Base-by-base conservation (phyloP, 2,113 vertebrate genomes). In the Petrocephalus microphthalmus region DNA sequence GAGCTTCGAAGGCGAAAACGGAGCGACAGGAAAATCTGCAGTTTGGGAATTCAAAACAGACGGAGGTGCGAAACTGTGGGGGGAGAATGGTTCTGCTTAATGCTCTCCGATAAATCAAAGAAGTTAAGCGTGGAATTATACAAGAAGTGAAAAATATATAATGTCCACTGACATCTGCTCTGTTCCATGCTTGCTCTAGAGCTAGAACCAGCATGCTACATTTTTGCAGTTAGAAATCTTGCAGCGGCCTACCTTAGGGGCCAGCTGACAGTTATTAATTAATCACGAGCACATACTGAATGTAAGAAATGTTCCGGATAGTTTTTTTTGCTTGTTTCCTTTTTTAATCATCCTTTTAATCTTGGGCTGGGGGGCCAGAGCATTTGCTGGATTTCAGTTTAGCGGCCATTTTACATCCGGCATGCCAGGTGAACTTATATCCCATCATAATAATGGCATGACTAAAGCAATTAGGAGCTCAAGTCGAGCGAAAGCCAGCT, bases 1-100 rank as follows among this genome's bases (percentile, higher is more conserved):
- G 92, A 78, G 90, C 78, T 81, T 87, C 25, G 47, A 87, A 20
- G 87, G 91, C 86, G 47, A 88, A 90, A 93, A 91, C 91, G 84
- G 90, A 91, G 90, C 56, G 85, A 87, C 91, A 90, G 91, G 88
- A 90, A 93, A 93, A 93, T 94, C 89, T 92, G 91, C 92, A 91
- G 89, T 89, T 87, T 93, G 94, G 93, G 92, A 93, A 93, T 93
- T 92, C 89, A 60, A 90, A 95, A 91, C 94, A 94, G 94, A 94
- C 92, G 91, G 93, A 89, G 90, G 91, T 93, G 91, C 92, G 91
- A 94, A 91, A 91, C 92, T 93, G 91, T 92, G 90, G 57, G 78
- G 52, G 25, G 49, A 7, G 19, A 60, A 52, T 45, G 54, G 49
- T 92, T 89, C 78, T 74, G 89, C 91, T 90, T 88, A 90, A 81